Conservation (phyloP, 2,888 invertebrate genomes). For the Rhabditophanes sp. region DNA sequence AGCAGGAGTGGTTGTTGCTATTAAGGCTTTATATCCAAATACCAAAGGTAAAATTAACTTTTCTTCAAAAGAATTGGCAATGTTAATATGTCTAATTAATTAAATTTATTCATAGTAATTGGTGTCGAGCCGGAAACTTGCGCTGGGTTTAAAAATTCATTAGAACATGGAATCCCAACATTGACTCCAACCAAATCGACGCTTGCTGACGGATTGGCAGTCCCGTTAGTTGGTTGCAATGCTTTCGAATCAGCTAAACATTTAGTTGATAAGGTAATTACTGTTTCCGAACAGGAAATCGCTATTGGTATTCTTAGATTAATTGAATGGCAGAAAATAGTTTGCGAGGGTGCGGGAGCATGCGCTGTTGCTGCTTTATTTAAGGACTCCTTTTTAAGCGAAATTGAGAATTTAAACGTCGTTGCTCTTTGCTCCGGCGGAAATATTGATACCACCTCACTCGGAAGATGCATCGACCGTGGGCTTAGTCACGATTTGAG, state of each 20-base stretch:
- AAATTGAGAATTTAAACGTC: constrained; percentile 44
- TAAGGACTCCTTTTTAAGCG: neutral
- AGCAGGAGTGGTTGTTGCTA: constrained; percentile 72
- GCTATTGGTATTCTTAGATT: constrained; percentile 49
- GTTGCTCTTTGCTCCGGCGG: constrained; percentile 49
- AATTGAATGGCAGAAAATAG: constrained; percentile 51
- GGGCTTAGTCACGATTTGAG: constrained; percentile 50
- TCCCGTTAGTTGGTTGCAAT: constrained; percentile 71
- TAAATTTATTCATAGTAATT: neutral
- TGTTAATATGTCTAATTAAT: constrained; percentile 1
- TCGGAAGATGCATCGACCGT: constrained; percentile 45
- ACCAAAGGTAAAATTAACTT: neutral
- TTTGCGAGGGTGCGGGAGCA: constrained; percentile 79
- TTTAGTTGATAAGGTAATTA: constrained; percentile 53
- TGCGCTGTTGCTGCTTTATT: constrained; percentile 64
- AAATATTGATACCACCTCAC: constrained; percentile 50
- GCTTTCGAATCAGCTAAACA: constrained; percentile 60
- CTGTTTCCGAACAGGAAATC: constrained; percentile 47
- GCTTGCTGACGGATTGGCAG: constrained; percentile 69
- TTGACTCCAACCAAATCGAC: constrained; percentile 58
- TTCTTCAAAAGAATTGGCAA: constrained; percentile 2
- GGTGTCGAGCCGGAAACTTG: constrained; percentile 83
- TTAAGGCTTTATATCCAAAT: no score
- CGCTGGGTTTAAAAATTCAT: constrained; percentile 64
- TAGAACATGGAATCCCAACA: constrained; percentile 57